These are phyloP conservation scores for Epinotia bilunana DNA, from an alignment of 2,888 invertebrate species.

Conservation along the genomic window DNA sequence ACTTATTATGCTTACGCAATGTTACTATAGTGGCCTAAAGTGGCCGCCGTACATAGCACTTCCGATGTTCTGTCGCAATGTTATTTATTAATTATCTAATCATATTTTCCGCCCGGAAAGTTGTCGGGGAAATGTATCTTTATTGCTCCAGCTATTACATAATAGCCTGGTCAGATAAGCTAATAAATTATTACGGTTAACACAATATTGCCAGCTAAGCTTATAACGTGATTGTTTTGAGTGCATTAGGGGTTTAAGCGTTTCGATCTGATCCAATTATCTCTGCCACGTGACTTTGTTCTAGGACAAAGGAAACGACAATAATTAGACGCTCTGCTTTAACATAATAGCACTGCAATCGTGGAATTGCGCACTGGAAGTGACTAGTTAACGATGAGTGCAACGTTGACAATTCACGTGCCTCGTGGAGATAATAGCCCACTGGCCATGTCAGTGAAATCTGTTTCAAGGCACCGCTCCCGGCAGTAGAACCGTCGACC, in stretches of 20 bases:
- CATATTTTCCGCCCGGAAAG: conserved; percentile 26
- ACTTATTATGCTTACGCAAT: conserved; percentile 35
- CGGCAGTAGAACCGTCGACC: conserved; percentile 49
- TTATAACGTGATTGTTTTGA: not conserved
- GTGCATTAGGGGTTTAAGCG: not conserved
- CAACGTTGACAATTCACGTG: conserved; percentile 53
- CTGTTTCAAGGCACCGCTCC: conserved; percentile 55
- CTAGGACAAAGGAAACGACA: not conserved
- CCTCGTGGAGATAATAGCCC: conserved; percentile 12
- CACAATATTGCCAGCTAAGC: not conserved
- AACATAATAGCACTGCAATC: conserved; percentile 11
- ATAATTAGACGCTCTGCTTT: not conserved
- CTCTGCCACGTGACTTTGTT: not conserved
- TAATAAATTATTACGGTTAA: not conserved
- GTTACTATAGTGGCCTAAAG: conserved; percentile 10
- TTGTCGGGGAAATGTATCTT: conserved; percentile 11
- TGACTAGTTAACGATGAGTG: conserved; percentile 46
- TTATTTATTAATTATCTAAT: conserved; percentile 33
- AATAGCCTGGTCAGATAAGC: conserved; percentile 13
- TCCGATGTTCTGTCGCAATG: conserved; percentile 35
- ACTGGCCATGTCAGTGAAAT: conserved; percentile 48
- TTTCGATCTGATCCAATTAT: not conserved
- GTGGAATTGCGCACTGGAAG: conserved; percentile 40
- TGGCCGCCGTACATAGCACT: conserved; percentile 14
- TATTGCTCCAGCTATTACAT: conserved; percentile 16